Evolutionary conservation across 2,113 vertebrate genomes (phyloP).

Genomic region (Dasyurus viverrinus): DNA sequence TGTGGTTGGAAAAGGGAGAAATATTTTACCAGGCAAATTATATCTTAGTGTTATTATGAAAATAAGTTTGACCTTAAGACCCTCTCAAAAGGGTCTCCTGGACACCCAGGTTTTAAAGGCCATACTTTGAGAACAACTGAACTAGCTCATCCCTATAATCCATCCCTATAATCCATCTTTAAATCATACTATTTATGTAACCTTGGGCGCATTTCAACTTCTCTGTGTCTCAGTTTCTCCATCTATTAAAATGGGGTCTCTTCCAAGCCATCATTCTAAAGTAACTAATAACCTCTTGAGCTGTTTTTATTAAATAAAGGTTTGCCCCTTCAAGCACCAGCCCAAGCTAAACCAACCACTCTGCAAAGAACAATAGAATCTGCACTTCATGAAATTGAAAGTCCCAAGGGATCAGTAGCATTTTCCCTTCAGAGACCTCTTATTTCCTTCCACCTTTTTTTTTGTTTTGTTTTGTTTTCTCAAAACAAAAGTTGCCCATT

Average conservation of each 20-base stretch:
- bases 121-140: not conserved
- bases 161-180: not conserved
- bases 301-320: not conserved
- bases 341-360: not conserved
- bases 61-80: not conserved
- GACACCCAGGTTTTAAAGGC: not conserved
- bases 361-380: not conserved
- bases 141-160: not conserved
- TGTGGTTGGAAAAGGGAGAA: not conserved
- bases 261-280: not conserved
- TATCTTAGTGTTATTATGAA: not conserved
- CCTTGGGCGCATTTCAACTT: not conserved
- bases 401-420: not conserved
- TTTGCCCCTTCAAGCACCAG: not conserved
- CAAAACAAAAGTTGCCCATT: not conserved
- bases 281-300: not conserved
- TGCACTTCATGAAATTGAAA: not conserved
- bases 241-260: not conserved
- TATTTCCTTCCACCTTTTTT: not conserved
- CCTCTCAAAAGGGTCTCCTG: not conserved
- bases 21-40: not conserved
- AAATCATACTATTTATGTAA: not conserved
- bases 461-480: not conserved
- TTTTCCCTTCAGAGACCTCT: not conserved
- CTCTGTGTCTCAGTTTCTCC: not conserved